Percentiles rank a stretch among this genome's conserved stretches.
These are phyloP conservation scores for Fistularia commersonii DNA, from an alignment of 2,797 vertebrate species.

Conservation along the genomic window DNA sequence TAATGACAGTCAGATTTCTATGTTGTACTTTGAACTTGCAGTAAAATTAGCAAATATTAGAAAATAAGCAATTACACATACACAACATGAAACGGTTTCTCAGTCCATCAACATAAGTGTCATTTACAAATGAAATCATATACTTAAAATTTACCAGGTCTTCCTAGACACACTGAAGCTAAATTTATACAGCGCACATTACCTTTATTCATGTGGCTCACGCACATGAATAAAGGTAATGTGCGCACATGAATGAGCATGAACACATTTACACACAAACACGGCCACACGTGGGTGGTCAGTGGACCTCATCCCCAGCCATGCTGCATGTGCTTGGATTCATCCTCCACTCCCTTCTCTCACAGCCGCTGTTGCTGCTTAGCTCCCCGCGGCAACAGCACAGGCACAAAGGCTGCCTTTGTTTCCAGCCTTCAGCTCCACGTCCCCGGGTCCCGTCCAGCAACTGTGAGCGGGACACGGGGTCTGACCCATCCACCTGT, in stretches of 20 bases:
- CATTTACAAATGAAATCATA: no score
- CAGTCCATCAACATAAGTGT: constrained; percentile 3
- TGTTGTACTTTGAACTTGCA: constrained; percentile 55
- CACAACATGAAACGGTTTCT: constrained; percentile 4
- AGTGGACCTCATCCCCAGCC: constrained; percentile 48
- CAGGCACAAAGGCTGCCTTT: constrained; percentile 60
- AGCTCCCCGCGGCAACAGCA: constrained; percentile 46
- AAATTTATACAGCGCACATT: constrained; percentile 9
- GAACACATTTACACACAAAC: constrained; percentile 33
- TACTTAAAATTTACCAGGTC: neutral
- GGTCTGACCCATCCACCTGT: constrained; percentile 57
- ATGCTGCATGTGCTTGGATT: constrained; percentile 35
- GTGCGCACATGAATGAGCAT: constrained; percentile 48
- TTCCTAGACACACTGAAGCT: constrained; percentile 1
- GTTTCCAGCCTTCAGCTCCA: constrained; percentile 41
- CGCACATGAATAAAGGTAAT: constrained; percentile 45
- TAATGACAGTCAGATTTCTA: constrained; percentile 55
- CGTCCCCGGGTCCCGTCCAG: constrained; percentile 28
- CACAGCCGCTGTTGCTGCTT: constrained; percentile 37
- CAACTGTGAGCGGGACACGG: constrained; percentile 32
- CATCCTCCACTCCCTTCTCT: constrained; percentile 52
- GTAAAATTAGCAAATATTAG: constrained; percentile 25
- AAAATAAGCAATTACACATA: constrained; percentile 7
- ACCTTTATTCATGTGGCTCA: constrained; percentile 35
- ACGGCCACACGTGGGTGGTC: constrained; percentile 54